Base-by-base conservation (phyloP, 2,113 vertebrate species). In the Cygnus buccinator region DNA sequence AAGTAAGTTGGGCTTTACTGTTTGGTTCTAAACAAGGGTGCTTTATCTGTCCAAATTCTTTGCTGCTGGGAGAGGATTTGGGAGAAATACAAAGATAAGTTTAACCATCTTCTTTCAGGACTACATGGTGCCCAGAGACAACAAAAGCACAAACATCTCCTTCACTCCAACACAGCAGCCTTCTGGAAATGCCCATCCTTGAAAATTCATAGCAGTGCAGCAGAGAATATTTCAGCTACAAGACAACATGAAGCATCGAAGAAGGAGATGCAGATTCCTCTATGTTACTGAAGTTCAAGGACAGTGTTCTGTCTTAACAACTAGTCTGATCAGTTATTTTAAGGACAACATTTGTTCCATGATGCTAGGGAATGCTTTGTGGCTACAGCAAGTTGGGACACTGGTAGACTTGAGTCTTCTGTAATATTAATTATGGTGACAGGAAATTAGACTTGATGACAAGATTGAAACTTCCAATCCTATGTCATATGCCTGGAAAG, bases 401-500 rank as follows among this genome's bases (percentile, higher is more conserved):
- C 37, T 18, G 50, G 21, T 35, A 73, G 46, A 43, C 39, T 12
- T 63, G 31, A 84, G 41, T 77, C 65, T 54, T 87, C 68, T 89
- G 79, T 52, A 86, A 41, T 74, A 84, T 73, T 71, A 85, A n/a
- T 90, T 92, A 78, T 16, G 31, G 73, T 81, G 65, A 39, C 33
- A 84, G 72, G 72, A 96, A 94, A 90, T 28, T 44, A 31, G 46
- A 70, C 15, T 65, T 79, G 66, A 95, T 87, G 46, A 75, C 43
- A 79, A 72, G 58, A 76, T 14, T 72, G 62, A 82, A 61, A 67
- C 72, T 90, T 82, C 78, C 77, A 90, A 65, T 26, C 35, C 75
- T 48, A 55, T 29, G 26, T 37, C 22, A 21, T 29, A 63, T 7
- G 31, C 73, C 61, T 77, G 50, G 28, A 84, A 93, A 90, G 71